Evolutionary conservation across 2,113 vertebrate species (phyloP), one percentile per base, ranked within the genome.

Genomic region (Brachypodius melanocephalos): DNA sequence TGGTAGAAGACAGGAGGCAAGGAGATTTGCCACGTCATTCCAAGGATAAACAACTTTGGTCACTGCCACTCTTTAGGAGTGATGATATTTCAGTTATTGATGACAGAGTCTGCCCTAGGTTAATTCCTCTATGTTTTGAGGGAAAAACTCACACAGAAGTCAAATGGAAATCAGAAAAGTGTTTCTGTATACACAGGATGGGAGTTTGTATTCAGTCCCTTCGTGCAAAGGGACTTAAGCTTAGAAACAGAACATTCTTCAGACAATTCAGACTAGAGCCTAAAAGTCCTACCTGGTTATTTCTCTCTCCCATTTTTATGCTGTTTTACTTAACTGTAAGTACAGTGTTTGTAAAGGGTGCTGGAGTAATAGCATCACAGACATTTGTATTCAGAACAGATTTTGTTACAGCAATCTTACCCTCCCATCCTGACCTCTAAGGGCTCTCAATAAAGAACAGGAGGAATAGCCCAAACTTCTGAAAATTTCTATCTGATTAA

Each of bases 81-180:
- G 51, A 86, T 49, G 69, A 67, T 40, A 77, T 52, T 89, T 84
- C 57, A 95, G 52, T 78, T 82, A 89, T 31, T 91, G 82, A 93
- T 62, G 52, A 85, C 10, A 94, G 48, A 81, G 43, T 49, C 85
- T 73, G n/a, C 55, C 68, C 63, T 71, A 55, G 61, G 71, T 90
- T 84, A 94, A 95, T 76, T 96, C 62, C 48, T 82, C 68, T 91
- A 18, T 93, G 52, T 20, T 71, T 87, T 68, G 40, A 88, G 25
- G 46, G 76, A 57, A 71, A 95, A 80, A 63, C 26, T 80, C 49
- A 90, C 19, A 69, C 36, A 69, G 76, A 94, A 69, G 73, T n/a
- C 67, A 68, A 58, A 49, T 34, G 51, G 93, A 92, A 92, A 73
- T 65, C 68, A 96, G 77, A 58, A 89, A 96, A 96, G 71, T 31